Conservation (phyloP, 2,797 vertebrate genomes). For the Myripristis jacobus region DNA sequence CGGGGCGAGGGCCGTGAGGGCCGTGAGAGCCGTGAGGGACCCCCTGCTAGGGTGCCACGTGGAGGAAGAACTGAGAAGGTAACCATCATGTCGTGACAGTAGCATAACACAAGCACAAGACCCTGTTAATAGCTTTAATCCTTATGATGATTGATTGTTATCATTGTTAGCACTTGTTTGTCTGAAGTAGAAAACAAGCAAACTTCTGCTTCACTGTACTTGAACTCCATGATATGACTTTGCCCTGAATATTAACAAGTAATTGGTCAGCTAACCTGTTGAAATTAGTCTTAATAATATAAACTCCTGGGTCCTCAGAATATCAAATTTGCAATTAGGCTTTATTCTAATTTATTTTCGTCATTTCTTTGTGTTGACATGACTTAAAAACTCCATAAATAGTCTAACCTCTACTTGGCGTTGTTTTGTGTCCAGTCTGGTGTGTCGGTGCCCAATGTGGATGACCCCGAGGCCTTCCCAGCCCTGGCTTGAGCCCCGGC, state of each 20-base stretch:
- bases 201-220: too few relatives aligned
- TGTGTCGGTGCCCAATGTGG: conserved; percentile 95
- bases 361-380: neutral
- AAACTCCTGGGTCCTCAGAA: neutral
- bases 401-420: conserved; percentile 36
- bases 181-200: too few relatives aligned
- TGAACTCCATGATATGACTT: neutral
- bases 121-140: too few relatives aligned
- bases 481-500: conserved; percentile 93
- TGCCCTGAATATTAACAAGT: neutral
- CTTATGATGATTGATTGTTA: too few relatives aligned
- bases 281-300: too few relatives aligned
- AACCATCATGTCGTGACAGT: conserved; percentile 1
- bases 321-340: neutral
- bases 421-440: conserved; percentile 83
- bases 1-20: conserved; percentile 46
- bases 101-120: too few relatives aligned
- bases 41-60: conserved; percentile 83
- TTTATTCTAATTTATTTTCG: too few relatives aligned
- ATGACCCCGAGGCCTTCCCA: conserved; percentile 99
- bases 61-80: conserved; percentile 94
- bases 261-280: too few relatives aligned
- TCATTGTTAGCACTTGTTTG: too few relatives aligned
- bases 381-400: neutral
- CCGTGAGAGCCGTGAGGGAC: conserved; percentile 29